Conservation (phyloP, 2,113 vertebrate genomes). For the Deroptyus accipitrinus region DNA sequence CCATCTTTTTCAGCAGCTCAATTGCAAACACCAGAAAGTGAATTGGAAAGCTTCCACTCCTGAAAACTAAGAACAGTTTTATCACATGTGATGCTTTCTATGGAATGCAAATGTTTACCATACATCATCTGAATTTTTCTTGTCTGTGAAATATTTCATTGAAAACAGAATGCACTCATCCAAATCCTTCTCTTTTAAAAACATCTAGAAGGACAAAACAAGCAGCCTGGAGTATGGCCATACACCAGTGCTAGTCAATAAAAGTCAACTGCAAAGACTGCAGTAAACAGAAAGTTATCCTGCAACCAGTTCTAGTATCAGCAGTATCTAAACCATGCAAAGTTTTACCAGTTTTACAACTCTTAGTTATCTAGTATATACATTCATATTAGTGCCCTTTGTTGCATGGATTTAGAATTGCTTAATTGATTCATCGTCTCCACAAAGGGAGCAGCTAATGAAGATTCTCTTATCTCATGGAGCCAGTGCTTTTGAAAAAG, state of each 20-base stretch:
- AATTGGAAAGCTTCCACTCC: conserved; percentile 20
- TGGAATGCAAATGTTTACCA: conserved; percentile 1
- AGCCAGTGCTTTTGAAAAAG: conserved; percentile 18
- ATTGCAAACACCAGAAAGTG: conserved; percentile 26
- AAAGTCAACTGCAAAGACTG: neutral
- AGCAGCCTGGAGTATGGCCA: neutral
- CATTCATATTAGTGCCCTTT: neutral
- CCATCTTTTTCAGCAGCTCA: conserved; percentile 27
- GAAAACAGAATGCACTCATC: neutral
- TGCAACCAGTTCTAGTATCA: neutral
- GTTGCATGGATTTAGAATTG: neutral
- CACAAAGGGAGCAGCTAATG: conserved; percentile 37
- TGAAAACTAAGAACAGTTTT: neutral
- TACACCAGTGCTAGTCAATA: neutral
- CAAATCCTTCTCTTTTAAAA: neutral
- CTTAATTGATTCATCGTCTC: neutral
- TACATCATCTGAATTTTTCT: conserved; percentile 17
- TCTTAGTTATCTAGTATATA: neutral
- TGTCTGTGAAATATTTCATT: neutral
- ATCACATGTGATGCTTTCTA: neutral
- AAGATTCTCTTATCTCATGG: conserved; percentile 16
- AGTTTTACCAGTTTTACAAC: neutral
- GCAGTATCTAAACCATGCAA: neutral
- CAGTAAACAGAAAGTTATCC: neutral
- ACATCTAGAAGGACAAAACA: neutral